Conservation (phyloP, 2,888 invertebrate genomes). For the Tillus elongatus region DNA sequence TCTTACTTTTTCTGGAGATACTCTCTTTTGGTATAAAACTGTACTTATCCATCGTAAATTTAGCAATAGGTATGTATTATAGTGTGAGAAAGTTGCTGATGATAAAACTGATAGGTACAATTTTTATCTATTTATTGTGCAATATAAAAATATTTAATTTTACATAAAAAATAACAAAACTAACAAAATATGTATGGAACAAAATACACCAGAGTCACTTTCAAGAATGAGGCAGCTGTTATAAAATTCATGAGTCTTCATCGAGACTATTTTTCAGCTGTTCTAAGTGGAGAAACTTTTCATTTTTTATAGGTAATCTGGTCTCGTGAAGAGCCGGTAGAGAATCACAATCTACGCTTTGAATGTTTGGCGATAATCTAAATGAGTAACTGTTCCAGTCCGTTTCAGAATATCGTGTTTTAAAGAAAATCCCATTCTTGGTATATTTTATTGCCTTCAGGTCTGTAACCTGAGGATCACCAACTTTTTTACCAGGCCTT, state of each 20-base stretch:
- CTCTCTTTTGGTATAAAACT: background rate
- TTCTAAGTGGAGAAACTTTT: slow-evolving; percentile 3
- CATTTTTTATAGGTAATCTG: background rate
- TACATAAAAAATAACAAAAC: too few species aligned
- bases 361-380: background rate
- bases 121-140: too few species aligned
- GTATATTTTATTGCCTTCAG: slow-evolving; percentile 12
- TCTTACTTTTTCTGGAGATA: too few species aligned
- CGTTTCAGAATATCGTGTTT: slow-evolving; percentile 12
- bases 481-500: slow-evolving; percentile 15
- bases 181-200: too few species aligned
- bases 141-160: too few species aligned
- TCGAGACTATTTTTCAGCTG: background rate
- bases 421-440: slow-evolving; percentile 12
- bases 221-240: slow-evolving; percentile 1
- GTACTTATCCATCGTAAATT: too few species aligned
- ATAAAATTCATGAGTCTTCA: slow-evolving; percentile 7
- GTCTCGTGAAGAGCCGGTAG: background rate
- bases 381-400: too few species aligned
- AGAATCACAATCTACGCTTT: background rate
- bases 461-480: slow-evolving; percentile 17
- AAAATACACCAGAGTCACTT: too few species aligned
- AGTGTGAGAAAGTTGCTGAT: too few species aligned
- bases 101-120: too few species aligned
- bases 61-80: too few species aligned